A percentile compares a stretch with the other conserved stretches of the same genome.
phyloP scores from a whole-genome alignment of 2,888 invertebrate genomes.

The Aquatica leii region DNA sequence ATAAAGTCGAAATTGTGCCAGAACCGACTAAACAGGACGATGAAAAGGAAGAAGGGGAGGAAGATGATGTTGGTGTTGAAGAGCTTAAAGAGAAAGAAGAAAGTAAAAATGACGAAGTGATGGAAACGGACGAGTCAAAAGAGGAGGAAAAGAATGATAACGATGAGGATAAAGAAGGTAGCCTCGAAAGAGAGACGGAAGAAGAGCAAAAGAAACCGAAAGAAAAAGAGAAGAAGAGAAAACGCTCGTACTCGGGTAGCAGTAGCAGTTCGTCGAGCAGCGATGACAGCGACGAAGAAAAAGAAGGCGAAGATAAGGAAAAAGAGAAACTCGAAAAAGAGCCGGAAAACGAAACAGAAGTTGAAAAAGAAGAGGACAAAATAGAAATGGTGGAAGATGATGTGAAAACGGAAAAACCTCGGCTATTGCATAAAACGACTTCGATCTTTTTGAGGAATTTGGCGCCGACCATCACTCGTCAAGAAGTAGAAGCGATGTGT shows the following conservation, averaged over 20 bases:
- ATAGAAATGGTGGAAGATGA: constrained; percentile 59
- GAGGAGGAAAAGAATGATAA: constrained; percentile 42
- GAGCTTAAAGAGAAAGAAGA: constrained; percentile 31
- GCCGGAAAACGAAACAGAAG: constrained; percentile 53
- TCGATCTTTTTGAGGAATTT: constrained; percentile 97
- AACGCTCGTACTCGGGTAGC: constrained; percentile 63
- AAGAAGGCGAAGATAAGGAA: constrained; percentile 50
- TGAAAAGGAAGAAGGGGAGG: constrained; percentile 53
- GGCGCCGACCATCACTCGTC: constrained; percentile 94
- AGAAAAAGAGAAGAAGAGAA: constrained; percentile 56
- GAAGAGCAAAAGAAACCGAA: constrained; percentile 59
- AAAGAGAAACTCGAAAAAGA: constrained; percentile 54
- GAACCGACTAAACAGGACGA: constrained; percentile 4
- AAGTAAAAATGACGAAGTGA: constrained; percentile 21
- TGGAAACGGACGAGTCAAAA: constrained; percentile 26
- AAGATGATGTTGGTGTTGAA: constrained; percentile 48
- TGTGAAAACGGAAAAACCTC: constrained; percentile 64
- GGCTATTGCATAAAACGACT: constrained; percentile 92
- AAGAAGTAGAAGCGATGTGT: constrained; percentile 68
- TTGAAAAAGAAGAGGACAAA: constrained; percentile 62
- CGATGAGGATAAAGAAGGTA: constrained; percentile 42
- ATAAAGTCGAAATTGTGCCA: neutral
- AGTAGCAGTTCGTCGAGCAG: constrained; percentile 63
- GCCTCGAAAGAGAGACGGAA: constrained; percentile 37
- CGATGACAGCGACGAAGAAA: constrained; percentile 54